Conservation (phyloP, 2,888 invertebrate species). For the Electrophaes corylata region DNA sequence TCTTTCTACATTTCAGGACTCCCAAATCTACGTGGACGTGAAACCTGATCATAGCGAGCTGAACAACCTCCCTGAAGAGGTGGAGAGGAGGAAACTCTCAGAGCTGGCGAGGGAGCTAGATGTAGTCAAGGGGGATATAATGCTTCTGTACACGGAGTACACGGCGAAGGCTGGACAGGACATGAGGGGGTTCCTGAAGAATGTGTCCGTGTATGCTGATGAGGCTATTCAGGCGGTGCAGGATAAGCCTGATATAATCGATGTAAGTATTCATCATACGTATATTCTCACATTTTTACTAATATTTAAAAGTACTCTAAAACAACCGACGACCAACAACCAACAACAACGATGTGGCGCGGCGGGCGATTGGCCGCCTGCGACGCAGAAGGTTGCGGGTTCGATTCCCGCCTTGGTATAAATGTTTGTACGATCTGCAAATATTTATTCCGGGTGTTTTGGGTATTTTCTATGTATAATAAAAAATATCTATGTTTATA, state of each 20-base stretch:
- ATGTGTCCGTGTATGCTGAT: conserved; percentile 54
- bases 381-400: too few species aligned
- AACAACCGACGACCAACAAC: too few species aligned
- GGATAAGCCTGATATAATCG: conserved; percentile 36
- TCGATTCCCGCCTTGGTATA: too few species aligned
- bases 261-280: conserved; percentile 53
- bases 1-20: conserved; percentile 43
- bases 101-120: conserved; percentile 57
- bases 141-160: conserved; percentile 70
- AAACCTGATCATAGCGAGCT: conserved; percentile 17
- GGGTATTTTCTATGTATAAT: too few species aligned
- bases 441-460: too few species aligned
- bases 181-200: conserved; percentile 59
- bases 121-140: conserved; percentile 56
- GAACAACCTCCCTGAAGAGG: conserved; percentile 40
- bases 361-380: too few species aligned
- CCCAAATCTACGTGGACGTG: conserved; percentile 40
- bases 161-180: conserved; percentile 58
- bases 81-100: conserved; percentile 56
- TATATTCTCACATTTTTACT: too few species aligned
- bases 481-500: too few species aligned
- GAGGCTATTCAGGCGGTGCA: conserved; percentile 46
- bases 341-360: too few species aligned
- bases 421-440: too few species aligned
- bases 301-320: too few species aligned